Evolutionary conservation across 2,797 vertebrate genomes (phyloP).

Genomic region (Australoheros facetus): DNA sequence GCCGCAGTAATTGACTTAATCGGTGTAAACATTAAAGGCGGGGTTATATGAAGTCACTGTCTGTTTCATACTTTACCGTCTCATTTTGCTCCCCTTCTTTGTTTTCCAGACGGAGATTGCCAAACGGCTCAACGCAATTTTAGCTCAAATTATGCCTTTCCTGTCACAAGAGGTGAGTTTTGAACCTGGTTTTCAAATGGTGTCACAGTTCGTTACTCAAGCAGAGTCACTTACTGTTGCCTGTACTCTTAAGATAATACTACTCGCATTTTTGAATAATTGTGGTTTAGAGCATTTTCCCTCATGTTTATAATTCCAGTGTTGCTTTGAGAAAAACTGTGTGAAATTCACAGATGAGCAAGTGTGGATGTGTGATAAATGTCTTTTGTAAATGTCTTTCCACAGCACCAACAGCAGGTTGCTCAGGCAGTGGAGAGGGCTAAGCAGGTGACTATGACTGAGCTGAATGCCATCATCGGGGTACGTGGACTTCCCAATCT

Average conservation of each 20-base stretch:
- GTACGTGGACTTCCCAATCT: constrained; percentile 97
- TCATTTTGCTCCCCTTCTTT: constrained; percentile 69
- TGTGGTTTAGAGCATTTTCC: constrained; percentile 14
- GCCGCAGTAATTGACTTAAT: constrained; percentile 85
- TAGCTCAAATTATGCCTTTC: constrained; percentile 99
- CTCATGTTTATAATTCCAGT: constrained; percentile 23
- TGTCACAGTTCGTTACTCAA: constrained; percentile 18
- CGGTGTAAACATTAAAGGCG: constrained; percentile 81
- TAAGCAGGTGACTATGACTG: constrained; percentile 99
- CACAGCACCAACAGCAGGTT: constrained; percentile 98
- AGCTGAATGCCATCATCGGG: constrained; percentile 99
- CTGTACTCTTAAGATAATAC: constrained; percentile 20
- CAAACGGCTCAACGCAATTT: constrained; percentile 98
- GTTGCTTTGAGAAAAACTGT: constrained; percentile 34
- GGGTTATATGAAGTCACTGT: constrained; percentile 70
- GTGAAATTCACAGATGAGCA: constrained; percentile 37
- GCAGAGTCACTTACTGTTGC: constrained; percentile 13
- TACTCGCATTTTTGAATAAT: constrained; percentile 31
- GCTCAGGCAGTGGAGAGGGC: constrained; percentile 98
- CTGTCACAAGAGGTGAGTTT: constrained; percentile 98
- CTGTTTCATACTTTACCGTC: constrained; percentile 67
- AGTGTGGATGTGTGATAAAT: constrained; percentile 36
- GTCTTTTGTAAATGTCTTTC: constrained; percentile 60
- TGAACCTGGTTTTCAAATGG: constrained; percentile 11
- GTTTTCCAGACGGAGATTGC: constrained; percentile 97